Conservation (phyloP, 2,113 vertebrate genomes). For the Pycnonotus jocosus region DNA sequence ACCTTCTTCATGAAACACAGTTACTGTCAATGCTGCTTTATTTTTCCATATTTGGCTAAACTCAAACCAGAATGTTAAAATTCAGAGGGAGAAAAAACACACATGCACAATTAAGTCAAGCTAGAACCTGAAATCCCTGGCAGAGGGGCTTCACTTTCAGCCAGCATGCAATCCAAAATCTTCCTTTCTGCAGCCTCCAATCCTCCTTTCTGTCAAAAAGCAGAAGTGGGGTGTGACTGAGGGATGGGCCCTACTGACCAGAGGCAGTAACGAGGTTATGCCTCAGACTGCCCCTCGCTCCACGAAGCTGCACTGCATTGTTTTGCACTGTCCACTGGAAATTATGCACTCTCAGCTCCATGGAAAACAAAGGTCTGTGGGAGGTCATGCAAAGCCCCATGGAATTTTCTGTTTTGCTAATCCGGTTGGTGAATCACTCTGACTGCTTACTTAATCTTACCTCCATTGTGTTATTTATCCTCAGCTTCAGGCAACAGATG, state of each 20-base stretch:
- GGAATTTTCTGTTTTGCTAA: neutral
- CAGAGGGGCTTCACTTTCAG: neutral
- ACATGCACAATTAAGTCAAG: neutral
- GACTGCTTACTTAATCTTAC: neutral
- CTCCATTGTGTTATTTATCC: slow-evolving; percentile 29
- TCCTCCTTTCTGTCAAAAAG: neutral
- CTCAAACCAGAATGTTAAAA: neutral
- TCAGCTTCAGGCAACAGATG: neutral
- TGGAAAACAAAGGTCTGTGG: slow-evolving; percentile 3
- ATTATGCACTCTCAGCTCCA: slow-evolving; percentile 11
- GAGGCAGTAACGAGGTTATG: neutral
- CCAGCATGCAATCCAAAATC: neutral
- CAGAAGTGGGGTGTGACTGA: neutral
- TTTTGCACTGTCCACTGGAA: neutral
- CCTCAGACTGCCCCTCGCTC: neutral
- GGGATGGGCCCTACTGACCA: neutral
- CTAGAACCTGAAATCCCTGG: neutral
- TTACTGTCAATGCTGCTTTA: neutral
- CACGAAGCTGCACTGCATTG: neutral
- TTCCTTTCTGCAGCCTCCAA: neutral
- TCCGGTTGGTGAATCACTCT: neutral
- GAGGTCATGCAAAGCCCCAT: neutral
- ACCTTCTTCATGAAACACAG: neutral
- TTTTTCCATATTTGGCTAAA: neutral
- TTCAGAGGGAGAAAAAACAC: neutral